Evolutionary conservation across 1,140 invertebrate species (phyloP).

Genomic region (Laupala kohalensis): DNA sequence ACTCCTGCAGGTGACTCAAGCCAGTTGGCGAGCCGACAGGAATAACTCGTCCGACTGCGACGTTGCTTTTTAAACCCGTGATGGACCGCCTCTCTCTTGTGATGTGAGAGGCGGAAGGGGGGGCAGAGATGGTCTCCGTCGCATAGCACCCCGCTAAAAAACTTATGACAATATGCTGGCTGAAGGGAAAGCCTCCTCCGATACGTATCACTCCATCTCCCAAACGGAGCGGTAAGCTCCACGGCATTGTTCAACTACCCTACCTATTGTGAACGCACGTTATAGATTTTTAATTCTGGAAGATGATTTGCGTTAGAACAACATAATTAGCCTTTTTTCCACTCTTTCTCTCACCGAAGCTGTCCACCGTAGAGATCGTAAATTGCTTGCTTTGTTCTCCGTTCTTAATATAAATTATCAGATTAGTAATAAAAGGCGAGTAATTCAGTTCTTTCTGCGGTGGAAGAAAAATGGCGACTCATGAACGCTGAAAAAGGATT

Average conservation of each 20-base stretch:
- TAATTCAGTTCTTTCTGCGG: not conserved
- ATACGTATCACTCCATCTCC: not conserved
- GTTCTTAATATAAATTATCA: not conserved
- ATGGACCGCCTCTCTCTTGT: not conserved
- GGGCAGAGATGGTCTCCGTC: not conserved
- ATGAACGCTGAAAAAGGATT: constrained; percentile 10
- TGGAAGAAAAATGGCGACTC: constrained; percentile 1
- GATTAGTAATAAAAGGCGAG: not conserved
- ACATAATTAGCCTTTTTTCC: not conserved
- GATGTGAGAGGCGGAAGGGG: not conserved
- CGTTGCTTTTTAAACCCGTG: not conserved
- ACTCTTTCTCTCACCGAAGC: not conserved
- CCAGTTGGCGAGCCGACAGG: too few species aligned
- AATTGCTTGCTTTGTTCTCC: not conserved
- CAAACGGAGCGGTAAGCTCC: not conserved
- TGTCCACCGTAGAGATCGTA: not conserved
- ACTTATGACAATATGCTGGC: not conserved
- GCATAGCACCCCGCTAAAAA: not conserved
- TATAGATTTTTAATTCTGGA: not conserved
- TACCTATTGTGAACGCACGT: not conserved
- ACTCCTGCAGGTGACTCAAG: too few species aligned
- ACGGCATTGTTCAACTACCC: not conserved
- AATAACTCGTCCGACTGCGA: too few species aligned
- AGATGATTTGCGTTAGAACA: not conserved
- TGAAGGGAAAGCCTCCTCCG: not conserved